Conservation (phyloP, 2,888 invertebrate species). For the Erannis defoliaria region DNA sequence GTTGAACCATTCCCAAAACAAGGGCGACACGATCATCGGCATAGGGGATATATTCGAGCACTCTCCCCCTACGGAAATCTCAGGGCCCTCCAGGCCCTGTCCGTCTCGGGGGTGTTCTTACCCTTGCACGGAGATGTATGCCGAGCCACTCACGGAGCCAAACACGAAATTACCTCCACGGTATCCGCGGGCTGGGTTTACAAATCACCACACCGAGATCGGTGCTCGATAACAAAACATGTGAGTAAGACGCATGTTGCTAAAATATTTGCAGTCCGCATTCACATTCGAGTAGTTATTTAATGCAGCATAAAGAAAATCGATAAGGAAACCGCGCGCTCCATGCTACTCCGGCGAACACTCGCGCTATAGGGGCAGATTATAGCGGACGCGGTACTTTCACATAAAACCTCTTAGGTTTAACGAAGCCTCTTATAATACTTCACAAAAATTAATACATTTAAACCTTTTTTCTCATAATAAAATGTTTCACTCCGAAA, state of each 20-base stretch:
- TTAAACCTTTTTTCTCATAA: constrained; percentile 19
- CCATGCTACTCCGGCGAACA: constrained; percentile 73
- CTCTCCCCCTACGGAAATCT: constrained; percentile 35
- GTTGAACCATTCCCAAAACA: constrained; percentile 84
- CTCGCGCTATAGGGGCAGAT: constrained; percentile 62
- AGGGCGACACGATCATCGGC: constrained; percentile 76
- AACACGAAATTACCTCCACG: constrained; percentile 28
- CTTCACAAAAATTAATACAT: constrained; percentile 35
- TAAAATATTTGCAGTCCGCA: constrained; percentile 72
- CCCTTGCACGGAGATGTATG: constrained; percentile 11
- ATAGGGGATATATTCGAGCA: constrained; percentile 55
- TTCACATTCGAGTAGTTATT: constrained; percentile 78
- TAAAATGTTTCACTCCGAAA: constrained; percentile 41
- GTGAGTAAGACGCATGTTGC: constrained; percentile 64
- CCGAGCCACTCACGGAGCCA: constrained; percentile 12
- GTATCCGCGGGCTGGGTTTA: constrained; percentile 44
- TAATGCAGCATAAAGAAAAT: constrained; percentile 85
- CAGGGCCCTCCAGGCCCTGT: constrained; percentile 42
- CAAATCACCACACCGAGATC: constrained; percentile 51
- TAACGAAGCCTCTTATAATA: constrained; percentile 46
- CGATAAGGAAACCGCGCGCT: constrained; percentile 82
- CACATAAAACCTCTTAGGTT: constrained; percentile 54
- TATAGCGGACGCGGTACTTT: constrained; percentile 66
- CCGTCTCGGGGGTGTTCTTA: constrained; percentile 7
- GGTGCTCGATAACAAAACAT: constrained; percentile 55